Percentiles rank a stretch among this genome's conserved stretches.
Conservation (phyloP, 2,888 invertebrate species). For the Acleris cristana region DNA sequence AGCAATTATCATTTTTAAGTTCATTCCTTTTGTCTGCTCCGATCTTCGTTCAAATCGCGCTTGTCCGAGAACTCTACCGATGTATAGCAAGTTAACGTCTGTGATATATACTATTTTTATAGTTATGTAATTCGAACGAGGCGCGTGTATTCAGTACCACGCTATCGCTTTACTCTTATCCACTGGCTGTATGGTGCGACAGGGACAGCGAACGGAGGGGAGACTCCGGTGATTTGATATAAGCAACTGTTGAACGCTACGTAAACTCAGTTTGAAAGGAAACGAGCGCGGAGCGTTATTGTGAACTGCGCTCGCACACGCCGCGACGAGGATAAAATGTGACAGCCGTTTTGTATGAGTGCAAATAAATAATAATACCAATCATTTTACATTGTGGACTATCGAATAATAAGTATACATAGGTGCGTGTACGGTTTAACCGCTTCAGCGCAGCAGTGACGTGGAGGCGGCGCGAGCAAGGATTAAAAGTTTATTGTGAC, state of each 20-base stretch:
- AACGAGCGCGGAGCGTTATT: conserved; percentile 61
- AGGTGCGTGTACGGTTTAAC: conserved; percentile 51
- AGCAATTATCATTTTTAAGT: conserved; percentile 29
- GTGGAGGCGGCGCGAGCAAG: conserved; percentile 73
- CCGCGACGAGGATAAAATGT: conserved; percentile 75
- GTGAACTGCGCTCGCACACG: conserved; percentile 51
- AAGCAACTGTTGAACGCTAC: conserved; percentile 78
- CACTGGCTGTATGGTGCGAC: conserved; percentile 54
- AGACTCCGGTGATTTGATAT: conserved; percentile 76
- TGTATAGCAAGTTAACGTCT: conserved; percentile 28
- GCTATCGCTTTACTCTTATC: conserved; percentile 62
- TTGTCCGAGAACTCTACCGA: conserved; percentile 26
- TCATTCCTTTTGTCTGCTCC: conserved; percentile 25
- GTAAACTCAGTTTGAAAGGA: conserved; percentile 77
- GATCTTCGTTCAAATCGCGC: conserved; percentile 21
- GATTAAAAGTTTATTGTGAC: conserved; percentile 77
- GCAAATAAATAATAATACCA: conserved; percentile 59
- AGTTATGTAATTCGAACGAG: conserved; percentile 55
- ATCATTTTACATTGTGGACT: conserved; percentile 57
- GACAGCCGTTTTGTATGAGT: conserved; percentile 71
- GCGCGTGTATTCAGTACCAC: conserved; percentile 52
- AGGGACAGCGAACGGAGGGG: conserved; percentile 67
- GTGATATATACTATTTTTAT: conserved; percentile 48
- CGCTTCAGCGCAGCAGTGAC: conserved; percentile 66
- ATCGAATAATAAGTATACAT: conserved; percentile 45